These are phyloP conservation scores for Chelidonichthys spinosus DNA, from an alignment of 2,797 vertebrate species.

Conservation along the genomic window DNA sequence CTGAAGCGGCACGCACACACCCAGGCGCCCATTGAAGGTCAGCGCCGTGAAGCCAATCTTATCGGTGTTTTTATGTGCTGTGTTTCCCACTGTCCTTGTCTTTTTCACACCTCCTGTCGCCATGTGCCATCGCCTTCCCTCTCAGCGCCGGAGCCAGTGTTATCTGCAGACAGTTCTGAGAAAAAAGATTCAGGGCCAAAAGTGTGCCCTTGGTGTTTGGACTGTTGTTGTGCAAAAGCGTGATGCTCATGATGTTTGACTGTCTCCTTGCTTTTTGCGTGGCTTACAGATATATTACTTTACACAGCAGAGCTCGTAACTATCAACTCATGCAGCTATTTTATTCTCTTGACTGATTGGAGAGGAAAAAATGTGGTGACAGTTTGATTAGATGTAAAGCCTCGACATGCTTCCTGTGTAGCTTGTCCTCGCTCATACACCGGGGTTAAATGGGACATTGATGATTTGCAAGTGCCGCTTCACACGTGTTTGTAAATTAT, in stretches of 20 bases:
- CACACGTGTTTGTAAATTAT: constrained; percentile 18
- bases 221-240: constrained; percentile 32
- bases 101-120: constrained; percentile 71
- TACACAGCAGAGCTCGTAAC: constrained; percentile 21
- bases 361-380: neutral
- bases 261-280: constrained; percentile 38
- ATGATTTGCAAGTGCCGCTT: constrained; percentile 19
- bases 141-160: constrained; percentile 48
- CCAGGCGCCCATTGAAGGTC: constrained; percentile 73
- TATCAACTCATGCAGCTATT: constrained; percentile 3
- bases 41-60: constrained; percentile 72
- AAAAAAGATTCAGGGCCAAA: constrained; percentile 43
- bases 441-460: constrained; percentile 19
- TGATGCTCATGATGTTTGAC: neutral
- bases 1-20: constrained; percentile 42
- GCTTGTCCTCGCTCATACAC: neutral
- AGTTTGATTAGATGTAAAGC: constrained; percentile 27
- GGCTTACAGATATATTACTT: constrained; percentile 9
- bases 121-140: constrained; percentile 61
- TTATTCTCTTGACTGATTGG: constrained; percentile 24
- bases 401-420: constrained; percentile 9
- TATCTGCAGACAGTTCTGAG: constrained; percentile 69
- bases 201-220: constrained; percentile 60
- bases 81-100: constrained; percentile 72
- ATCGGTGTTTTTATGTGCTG: constrained; percentile 76